These are phyloP conservation scores for Drosophila lowei DNA, from an alignment of 1,140 invertebrate genomes.

Conservation along the genomic window DNA sequence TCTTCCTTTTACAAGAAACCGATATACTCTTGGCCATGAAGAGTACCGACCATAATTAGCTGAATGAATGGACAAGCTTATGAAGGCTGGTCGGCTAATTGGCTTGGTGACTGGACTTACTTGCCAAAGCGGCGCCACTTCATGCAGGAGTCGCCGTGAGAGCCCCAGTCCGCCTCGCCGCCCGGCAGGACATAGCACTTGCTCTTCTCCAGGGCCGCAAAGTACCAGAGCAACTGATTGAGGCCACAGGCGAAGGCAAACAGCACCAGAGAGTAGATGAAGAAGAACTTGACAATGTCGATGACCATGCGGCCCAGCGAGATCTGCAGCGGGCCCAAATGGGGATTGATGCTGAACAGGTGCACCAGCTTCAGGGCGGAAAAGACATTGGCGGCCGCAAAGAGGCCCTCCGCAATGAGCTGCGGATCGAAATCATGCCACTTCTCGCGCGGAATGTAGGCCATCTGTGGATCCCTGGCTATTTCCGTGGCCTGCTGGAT, in stretches of 20 bases:
- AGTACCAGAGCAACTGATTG: conserved; percentile 96
- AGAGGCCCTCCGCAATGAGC: conserved; percentile 96
- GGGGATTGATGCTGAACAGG: conserved; percentile 95
- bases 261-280: conserved; percentile 92
- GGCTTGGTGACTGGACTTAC: conserved; percentile 82
- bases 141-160: conserved; percentile 88
- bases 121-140: conserved; percentile 90
- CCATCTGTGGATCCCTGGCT: conserved; percentile 85
- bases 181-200: conserved; percentile 88
- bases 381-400: conserved; percentile 96
- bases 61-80: conserved; percentile 29
- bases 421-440: conserved; percentile 98
- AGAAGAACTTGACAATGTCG: conserved; percentile 94
- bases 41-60: conserved; percentile 25
- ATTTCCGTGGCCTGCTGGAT: conserved; percentile 89
- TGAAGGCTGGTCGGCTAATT: conserved; percentile 39
- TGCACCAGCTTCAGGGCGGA: conserved; percentile 94
- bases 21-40: too few species aligned
- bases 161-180: conserved; percentile 87
- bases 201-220: conserved; percentile 90
- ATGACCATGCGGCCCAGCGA: conserved; percentile 93
- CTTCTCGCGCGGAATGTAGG: conserved; percentile 90
- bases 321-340: conserved; percentile 93
- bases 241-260: conserved; percentile 93
- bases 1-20: not conserved